phyloP scores from a whole-genome alignment of 2,888 invertebrate genomes.

The Nomada goodeniana region DNA sequence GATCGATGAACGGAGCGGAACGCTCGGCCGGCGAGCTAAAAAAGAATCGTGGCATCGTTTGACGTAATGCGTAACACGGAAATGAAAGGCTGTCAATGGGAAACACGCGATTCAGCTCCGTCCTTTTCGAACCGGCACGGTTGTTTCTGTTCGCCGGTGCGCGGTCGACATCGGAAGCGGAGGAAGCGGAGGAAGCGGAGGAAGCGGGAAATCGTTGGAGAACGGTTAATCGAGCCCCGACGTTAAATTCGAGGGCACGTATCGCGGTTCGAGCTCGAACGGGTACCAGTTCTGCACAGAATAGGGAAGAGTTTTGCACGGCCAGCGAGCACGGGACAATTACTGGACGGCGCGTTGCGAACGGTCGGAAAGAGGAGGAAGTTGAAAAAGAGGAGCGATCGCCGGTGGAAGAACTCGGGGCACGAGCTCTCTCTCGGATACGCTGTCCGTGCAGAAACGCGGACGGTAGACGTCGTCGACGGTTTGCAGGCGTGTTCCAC shows the following conservation, averaged over 20 bases:
- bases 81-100: neutral
- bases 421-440: neutral
- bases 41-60: neutral
- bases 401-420: neutral
- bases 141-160: neutral
- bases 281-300: constrained; percentile 20
- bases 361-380: constrained; percentile 14
- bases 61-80: neutral
- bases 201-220: constrained; percentile 17
- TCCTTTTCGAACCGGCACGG: neutral
- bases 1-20: neutral
- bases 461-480: neutral
- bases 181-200: neutral
- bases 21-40: no score
- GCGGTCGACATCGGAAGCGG: neutral
- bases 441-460: no score
- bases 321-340: constrained; percentile 45
- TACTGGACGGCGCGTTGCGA: constrained; percentile 35
- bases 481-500: no score
- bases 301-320: constrained; percentile 45
- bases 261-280: constrained; percentile 6
- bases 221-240: constrained; percentile 33
- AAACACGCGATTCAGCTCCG: neutral
- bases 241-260: constrained; percentile 37
- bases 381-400: neutral